Evolutionary conservation across 2,888 invertebrate genomes (phyloP), one percentile per base, ranked within the genome.

Genomic region (Clistopyga incitator): DNA sequence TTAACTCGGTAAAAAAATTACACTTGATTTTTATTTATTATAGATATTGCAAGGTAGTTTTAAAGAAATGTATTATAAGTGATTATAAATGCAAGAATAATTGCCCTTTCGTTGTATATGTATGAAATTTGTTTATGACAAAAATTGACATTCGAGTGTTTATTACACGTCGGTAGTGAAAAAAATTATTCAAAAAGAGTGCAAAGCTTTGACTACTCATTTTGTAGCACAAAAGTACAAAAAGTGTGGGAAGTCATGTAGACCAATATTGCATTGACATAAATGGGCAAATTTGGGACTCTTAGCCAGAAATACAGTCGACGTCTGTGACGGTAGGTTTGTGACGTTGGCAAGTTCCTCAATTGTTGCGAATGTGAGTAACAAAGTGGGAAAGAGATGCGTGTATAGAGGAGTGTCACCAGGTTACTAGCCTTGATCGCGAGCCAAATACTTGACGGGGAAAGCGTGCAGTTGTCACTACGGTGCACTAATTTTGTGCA

Each of bases 371-470:
- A 65, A 38, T 29, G 15, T 0, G 50, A 50, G 20, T 25, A 70
- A 56, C 61, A 54, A 72, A 72, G 76, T 23, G 65, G 23, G 34
- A 64, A 81, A 67, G 74, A 54, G 68, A 68, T 29, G 56, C 83
- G 79, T 70, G 1, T 78, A 68, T 72, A 86, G 84, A 87, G 85
- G 84, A 79, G 84, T 88, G 87, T 89, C 88, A 89, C 88, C 89
- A 87, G 89, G 90, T 91, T 89, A 90, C 90, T 90, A 89, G 90
- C 92, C 92, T 92, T 92, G 92, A 92, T 92, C 90, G 78, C 77
- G 72, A 78, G 92, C 92, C 92, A 92, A 92, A 91, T 90, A 88
- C 82, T 90, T 88, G 88, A 89, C 89, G 89, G 91, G 86, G 90
- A 92, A 92, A 92, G 90, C 90, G 86, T 87, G 87, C 86, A 85